These are phyloP conservation scores for Pachyrhynchus sulphureomaculatus DNA, from an alignment of 1,140 invertebrate genomes.

Conservation along the genomic window DNA sequence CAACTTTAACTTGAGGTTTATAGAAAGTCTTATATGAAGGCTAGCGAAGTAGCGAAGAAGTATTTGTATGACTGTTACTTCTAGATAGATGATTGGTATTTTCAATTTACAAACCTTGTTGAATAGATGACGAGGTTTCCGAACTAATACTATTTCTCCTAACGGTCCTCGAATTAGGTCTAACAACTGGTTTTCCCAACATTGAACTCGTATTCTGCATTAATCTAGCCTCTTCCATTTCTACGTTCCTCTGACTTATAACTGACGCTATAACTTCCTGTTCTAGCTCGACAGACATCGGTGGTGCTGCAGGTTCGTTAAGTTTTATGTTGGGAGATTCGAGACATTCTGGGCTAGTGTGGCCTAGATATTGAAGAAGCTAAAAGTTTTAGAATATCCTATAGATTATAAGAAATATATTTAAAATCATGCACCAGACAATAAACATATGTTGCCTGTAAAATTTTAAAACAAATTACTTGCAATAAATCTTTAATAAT, in stretches of 20 bases:
- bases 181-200: constrained; percentile 39
- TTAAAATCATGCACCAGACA: too few species aligned
- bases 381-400: constrained; percentile 51
- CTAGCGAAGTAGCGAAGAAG: too few species aligned
- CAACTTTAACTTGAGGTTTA: too few species aligned
- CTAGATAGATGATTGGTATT: too few species aligned
- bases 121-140: background rate
- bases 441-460: too few species aligned
- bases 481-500: too few species aligned
- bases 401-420: constrained; percentile 24
- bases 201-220: constrained; percentile 41
- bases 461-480: too few species aligned
- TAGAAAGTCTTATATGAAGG: too few species aligned
- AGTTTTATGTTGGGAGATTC: constrained; percentile 67
- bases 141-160: constrained; percentile 1
- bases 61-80: too few species aligned
- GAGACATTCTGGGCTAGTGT: constrained; percentile 89
- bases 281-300: constrained; percentile 69
- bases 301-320: constrained; percentile 71
- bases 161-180: constrained; percentile 36
- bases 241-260: constrained; percentile 75
- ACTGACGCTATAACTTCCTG: constrained; percentile 83
- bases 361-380: constrained; percentile 87
- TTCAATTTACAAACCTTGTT: constrained; percentile 22
- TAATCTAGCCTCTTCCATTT: constrained; percentile 60